Conservation (phyloP, 1,140 invertebrate species). For the Drosophila seguyi region DNA sequence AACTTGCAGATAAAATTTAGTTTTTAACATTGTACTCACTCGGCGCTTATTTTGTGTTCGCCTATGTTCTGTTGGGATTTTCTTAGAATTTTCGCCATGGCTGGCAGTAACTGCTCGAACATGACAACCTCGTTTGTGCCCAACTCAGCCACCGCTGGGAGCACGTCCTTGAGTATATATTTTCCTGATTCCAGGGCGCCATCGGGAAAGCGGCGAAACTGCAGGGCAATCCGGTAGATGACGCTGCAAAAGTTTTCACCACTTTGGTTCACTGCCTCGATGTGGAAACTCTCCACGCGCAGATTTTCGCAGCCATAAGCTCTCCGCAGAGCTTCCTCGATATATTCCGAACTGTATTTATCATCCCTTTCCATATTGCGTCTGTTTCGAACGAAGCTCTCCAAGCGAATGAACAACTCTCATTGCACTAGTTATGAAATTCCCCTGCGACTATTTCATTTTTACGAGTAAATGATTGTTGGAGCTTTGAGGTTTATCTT, state of each 20-base stretch:
- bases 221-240: conserved; percentile 60
- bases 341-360: conserved; percentile 19
- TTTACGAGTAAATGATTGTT: too few species aligned
- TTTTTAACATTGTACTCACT: conserved; percentile 33
- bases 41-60: conserved; percentile 55
- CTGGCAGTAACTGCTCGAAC: conserved; percentile 61
- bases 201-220: conserved; percentile 39
- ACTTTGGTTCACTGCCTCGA: conserved; percentile 34
- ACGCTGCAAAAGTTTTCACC: conserved; percentile 73
- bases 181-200: conserved; percentile 31
- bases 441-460: not conserved
- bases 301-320: conserved; percentile 47
- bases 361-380: conserved; percentile 16
- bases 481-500: conserved; percentile 19
- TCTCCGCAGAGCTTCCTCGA: too few species aligned
- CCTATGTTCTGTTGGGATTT: not conserved
- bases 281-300: conserved; percentile 40
- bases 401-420: conserved; percentile 34
- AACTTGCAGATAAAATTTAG: not conserved
- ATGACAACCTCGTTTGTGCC: conserved; percentile 62
- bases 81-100: conserved; percentile 44
- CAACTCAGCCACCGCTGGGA: conserved; percentile 47
- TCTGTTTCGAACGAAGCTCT: conserved; percentile 22
- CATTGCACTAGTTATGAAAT: conserved; percentile 31
- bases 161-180: conserved; percentile 62